phyloP scores from a whole-genome alignment of 2,113 vertebrate species.

The Tylochromis polylepis region DNA sequence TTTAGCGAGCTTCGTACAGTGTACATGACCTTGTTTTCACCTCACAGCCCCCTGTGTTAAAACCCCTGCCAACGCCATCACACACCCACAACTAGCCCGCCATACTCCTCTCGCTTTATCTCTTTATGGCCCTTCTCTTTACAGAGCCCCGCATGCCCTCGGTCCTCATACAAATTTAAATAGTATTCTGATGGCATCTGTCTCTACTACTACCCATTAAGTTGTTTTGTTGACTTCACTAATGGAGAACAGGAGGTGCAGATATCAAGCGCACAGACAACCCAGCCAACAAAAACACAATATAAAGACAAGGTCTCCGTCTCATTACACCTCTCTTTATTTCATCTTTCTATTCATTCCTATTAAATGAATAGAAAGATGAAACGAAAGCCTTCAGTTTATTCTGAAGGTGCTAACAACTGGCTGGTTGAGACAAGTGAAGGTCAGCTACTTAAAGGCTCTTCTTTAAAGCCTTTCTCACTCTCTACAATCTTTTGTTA shows the following conservation, averaged over 20 bases:
- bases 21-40: constrained; percentile 47
- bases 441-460: neutral
- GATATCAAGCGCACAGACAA: neutral
- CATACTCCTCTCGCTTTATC: neutral
- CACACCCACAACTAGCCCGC: neutral
- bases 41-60: constrained; percentile 2
- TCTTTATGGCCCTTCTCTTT: neutral
- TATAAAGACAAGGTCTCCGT: neutral
- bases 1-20: constrained; percentile 17
- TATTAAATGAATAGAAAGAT: neutral
- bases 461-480: neutral
- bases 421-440: neutral
- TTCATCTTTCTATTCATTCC: neutral
- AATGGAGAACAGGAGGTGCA: neutral
- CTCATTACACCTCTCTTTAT: neutral
- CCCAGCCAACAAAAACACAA: neutral
- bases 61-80: constrained; percentile 30
- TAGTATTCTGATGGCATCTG: neutral
- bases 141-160: neutral
- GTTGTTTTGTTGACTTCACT: neutral
- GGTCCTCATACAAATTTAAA: neutral
- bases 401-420: neutral
- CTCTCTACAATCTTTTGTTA: neutral
- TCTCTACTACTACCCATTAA: neutral
- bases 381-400: neutral